Percentiles rank a stretch among this genome's conserved stretches.
These are phyloP conservation scores for Alcedo atthis DNA, from an alignment of 2,797 vertebrate species.

Conservation along the genomic window DNA sequence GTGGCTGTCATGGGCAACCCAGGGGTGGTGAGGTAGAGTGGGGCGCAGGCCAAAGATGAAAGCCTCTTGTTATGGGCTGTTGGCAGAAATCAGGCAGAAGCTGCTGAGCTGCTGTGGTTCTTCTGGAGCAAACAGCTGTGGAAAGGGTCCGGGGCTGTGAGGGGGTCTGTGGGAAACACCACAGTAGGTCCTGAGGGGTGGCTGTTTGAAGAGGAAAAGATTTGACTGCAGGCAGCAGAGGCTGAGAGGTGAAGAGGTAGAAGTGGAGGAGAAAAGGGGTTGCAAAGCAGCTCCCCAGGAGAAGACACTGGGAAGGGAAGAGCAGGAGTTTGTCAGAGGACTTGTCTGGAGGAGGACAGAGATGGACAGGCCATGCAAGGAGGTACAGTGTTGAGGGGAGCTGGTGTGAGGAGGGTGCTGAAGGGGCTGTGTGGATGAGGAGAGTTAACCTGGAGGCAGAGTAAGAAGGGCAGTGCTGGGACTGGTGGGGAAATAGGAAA, in stretches of 20 bases:
- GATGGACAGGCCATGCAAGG: neutral
- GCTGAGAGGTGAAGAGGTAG: neutral
- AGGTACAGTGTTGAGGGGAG: neutral
- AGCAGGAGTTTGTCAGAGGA: neutral
- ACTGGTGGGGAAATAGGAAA: neutral
- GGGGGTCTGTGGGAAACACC: neutral
- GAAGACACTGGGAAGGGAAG: neutral
- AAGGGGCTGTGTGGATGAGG: too few relatives aligned
- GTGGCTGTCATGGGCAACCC: neutral
- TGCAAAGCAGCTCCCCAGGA: neutral
- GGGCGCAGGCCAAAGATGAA: neutral
- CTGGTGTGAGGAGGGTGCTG: neutral
- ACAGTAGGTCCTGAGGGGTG: neutral
- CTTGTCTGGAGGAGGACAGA: neutral
- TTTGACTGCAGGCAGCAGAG: neutral
- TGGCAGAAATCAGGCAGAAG: neutral
- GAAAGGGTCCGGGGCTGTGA: neutral
- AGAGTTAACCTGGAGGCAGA: neutral
- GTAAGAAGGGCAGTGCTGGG: neutral
- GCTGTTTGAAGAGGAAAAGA: neutral
- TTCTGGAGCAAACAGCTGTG: neutral
- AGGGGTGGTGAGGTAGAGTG: neutral
- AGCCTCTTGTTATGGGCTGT: neutral
- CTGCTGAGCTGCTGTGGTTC: rapidly evolving
- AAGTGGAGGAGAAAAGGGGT: neutral